Percentiles rank a stretch among this genome's conserved stretches.
phyloP scores from a whole-genome alignment of 2,113 vertebrate species.

The Pycnonotus jocosus region DNA sequence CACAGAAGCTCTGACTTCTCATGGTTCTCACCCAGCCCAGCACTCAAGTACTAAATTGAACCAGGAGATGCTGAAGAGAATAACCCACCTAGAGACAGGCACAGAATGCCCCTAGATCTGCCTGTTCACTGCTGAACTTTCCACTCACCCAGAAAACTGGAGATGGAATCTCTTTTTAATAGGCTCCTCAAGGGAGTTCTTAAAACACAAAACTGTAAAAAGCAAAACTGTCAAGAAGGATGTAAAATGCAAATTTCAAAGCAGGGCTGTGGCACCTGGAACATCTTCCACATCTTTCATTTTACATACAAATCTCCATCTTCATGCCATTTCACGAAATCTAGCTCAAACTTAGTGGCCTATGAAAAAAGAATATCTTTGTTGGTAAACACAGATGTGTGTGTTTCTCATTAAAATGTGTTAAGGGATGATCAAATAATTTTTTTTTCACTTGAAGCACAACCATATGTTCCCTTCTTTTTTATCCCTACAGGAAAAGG shows the following conservation, averaged over 20 bases:
- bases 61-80: not conserved
- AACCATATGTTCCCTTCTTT: not conserved
- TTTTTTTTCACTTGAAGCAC: not conserved
- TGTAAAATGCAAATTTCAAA: not conserved
- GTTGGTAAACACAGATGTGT: not conserved
- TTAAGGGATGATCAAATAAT: not conserved
- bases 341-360: not conserved
- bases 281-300: not conserved
- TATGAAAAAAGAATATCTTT: not conserved
- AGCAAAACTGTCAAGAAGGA: not conserved
- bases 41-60: not conserved
- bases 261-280: not conserved
- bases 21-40: not conserved
- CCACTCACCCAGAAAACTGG: not conserved
- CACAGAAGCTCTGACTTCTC: not conserved
- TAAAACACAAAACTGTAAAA: not conserved
- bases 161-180: not conserved
- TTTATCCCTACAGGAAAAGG: not conserved
- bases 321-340: not conserved
- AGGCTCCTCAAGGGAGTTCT: constrained; percentile 13
- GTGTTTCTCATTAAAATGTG: not conserved
- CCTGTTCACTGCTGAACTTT: not conserved
- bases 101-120: not conserved
- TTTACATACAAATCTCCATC: not conserved
- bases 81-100: not conserved